Percentiles rank a stretch among this genome's conserved stretches.
phyloP scores from a whole-genome alignment of 2,113 vertebrate species.

The Aldabrachelys gigantea region DNA sequence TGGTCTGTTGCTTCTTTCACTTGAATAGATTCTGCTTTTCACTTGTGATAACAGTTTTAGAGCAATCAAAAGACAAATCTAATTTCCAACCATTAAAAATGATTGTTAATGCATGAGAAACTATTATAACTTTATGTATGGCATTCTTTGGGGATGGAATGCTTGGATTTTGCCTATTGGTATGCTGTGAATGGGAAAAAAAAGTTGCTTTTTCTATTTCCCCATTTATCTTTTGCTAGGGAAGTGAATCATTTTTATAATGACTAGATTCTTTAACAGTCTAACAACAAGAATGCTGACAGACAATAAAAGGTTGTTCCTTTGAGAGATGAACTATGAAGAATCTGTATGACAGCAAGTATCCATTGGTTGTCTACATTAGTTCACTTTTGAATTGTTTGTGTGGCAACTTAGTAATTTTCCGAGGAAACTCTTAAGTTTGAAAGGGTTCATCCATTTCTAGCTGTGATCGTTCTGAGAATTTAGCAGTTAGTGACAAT shows the following conservation, averaged over 20 bases:
- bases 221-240: neutral
- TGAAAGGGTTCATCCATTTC: neutral
- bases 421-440: neutral
- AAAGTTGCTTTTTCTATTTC: neutral
- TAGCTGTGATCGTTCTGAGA: neutral
- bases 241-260: neutral
- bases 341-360: neutral
- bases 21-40: slow-evolving; percentile 69
- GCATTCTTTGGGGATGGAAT: neutral
- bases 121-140: slow-evolving; percentile 30
- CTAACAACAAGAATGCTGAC: neutral
- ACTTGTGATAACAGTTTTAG: slow-evolving; percentile 64
- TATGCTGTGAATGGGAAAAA: neutral
- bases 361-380: neutral
- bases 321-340: slow-evolving; percentile 19
- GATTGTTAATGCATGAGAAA: slow-evolving; percentile 54
- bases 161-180: slow-evolving; percentile 50
- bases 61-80: slow-evolving; percentile 67
- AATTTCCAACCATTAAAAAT: slow-evolving; percentile 62
- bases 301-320: neutral
- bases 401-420: neutral
- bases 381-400: neutral
- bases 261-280: neutral
- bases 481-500: neutral
- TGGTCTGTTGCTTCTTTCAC: slow-evolving; percentile 59